Evolutionary conservation across 2,888 invertebrate species (phyloP), one percentile per base, ranked within the genome.

Genomic region (Scaptomyza caliginosa): DNA sequence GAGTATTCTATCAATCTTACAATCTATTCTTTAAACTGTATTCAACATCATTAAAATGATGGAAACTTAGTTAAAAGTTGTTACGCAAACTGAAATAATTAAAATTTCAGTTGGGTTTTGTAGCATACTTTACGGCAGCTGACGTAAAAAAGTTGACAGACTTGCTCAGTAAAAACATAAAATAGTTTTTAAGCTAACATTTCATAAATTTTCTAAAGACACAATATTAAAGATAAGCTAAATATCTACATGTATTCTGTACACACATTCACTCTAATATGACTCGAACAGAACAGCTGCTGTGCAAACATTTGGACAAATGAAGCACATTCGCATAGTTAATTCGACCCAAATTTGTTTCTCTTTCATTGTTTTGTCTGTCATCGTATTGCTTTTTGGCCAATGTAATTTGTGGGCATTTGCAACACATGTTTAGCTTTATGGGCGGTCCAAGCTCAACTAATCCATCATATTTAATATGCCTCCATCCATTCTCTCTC

Each of bases 301-400:
- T 34, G 34, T 68, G 70, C 63, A 59, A 63, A 67, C 65, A 69
- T 65, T 77, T 66, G 32, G 48, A 45, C 58, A 66, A 74, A 74
- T 70, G 67, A 72, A 67, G 34, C 70, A 55, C 62, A 74, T 38
- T 58, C 69, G 69, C 74, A 66, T 57, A 72, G 57, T 56, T 72
- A 77, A 76, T 74, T 60, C 28, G 48, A 51, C 48, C 48, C 51
- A 28, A 49, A 38, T 23, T 23, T 17, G 30, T 34, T 36, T 19
- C 19, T 10, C 6, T 4, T 8, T 8, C 17, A 24, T 16, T 32
- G 24, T 4, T 4, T 8, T 39, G 11, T 6, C 8, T 49, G 16
- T n/a, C 13, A 21, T 8, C 16, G n/a, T 17, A n/a, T 36, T 42
- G 26, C 19, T n/a, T 10, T 32, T 32, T 59, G 34, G 36, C 38